Base-by-base conservation (phyloP, 2,888 invertebrate genomes). In the Euplagia quadripunctaria region DNA sequence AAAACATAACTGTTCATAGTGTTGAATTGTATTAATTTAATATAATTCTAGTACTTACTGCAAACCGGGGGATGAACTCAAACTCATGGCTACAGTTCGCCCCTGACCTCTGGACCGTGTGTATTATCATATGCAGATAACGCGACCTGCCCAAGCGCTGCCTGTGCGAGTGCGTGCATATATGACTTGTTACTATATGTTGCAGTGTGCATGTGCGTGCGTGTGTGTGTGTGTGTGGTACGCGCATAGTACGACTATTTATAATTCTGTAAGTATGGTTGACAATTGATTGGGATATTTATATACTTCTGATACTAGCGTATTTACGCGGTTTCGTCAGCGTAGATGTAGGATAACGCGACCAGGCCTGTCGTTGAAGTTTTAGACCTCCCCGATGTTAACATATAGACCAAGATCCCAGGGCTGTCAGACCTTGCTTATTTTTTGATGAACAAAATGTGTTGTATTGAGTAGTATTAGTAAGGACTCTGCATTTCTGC, bases 71-170 rank as follows among this genome's bases (percentile, higher is more conserved):
- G 72, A 75, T 73, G 72, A 71, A 71, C 65, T 69, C 69, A 31
- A 55, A 77, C 75, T 79, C 74, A 81, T 71, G 78, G 80, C 42
- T 80, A 75, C 68, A 67, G 77, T 52, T 71, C 80, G 84, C 85
- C 88, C 82, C 84, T 85, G 89, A 84, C 88, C 88, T 74, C 75
- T 84, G 88, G 74, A 82, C 31, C 82, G 81, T 80, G 55, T 76
- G 79, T 85, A 87, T 61, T 61, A 61, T 87, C 88, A 75, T 67
- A 78, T 75, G 78, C 78, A 71, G 89, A 88, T 89, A 89, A 77
- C 84, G 76, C 75, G 86, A 81, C 84, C 85, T 85, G 85, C 69
- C 76, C 68, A 66, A 16, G 78, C 75, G 74, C 68, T 31, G 12
- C 31, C 12, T 61, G 61, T 61, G 31, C 12, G 31, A 58, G 58